Evolutionary conservation across 92 coral and sea anemone species (phyloP).

Genomic region (Parazoanthus darwini): DNA sequence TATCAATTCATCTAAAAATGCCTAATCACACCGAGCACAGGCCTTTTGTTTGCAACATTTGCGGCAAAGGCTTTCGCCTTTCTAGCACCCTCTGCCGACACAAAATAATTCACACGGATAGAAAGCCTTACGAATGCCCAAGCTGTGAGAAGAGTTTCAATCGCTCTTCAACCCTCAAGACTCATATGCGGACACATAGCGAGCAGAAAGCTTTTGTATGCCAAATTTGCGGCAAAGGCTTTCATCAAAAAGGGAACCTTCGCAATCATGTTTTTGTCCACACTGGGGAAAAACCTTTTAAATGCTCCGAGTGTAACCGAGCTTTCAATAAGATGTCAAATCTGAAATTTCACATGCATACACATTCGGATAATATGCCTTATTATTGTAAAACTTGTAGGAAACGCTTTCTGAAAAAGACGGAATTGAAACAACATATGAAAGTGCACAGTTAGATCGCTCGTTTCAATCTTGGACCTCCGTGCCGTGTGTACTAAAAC

Average conservation of each 20-base stretch:
- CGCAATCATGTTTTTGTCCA: constrained; percentile 97
- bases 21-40: constrained; percentile 94
- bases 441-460: constrained; percentile 57
- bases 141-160: constrained; percentile 85
- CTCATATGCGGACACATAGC: constrained; percentile 96
- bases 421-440: constrained; percentile 78
- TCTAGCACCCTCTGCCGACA: constrained; percentile 97
- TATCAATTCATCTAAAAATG: constrained; percentile 94
- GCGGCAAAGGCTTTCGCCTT: constrained; percentile 98
- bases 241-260: constrained; percentile 96
- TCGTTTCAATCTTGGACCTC: neutral
- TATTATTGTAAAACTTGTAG: constrained; percentile 84
- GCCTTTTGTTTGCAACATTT: constrained; percentile 96
- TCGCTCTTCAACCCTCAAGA: constrained; percentile 94
- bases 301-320: constrained; percentile 87
- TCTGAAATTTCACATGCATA: constrained; percentile 94
- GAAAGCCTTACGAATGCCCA: constrained; percentile 91
- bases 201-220: constrained; percentile 91
- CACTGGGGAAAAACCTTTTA: constrained; percentile 96
- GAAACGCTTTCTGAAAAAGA: constrained; percentile 70
- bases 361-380: constrained; percentile 84
- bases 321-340: constrained; percentile 99
- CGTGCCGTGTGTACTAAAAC: neutral
- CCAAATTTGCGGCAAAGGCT: constrained; percentile 93
- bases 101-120: constrained; percentile 97